Percentiles rank a stretch among this genome's conserved stretches.
Evolutionary conservation across 2,113 vertebrate genomes (phyloP).

Genomic region (Noctilio leporinus): DNA sequence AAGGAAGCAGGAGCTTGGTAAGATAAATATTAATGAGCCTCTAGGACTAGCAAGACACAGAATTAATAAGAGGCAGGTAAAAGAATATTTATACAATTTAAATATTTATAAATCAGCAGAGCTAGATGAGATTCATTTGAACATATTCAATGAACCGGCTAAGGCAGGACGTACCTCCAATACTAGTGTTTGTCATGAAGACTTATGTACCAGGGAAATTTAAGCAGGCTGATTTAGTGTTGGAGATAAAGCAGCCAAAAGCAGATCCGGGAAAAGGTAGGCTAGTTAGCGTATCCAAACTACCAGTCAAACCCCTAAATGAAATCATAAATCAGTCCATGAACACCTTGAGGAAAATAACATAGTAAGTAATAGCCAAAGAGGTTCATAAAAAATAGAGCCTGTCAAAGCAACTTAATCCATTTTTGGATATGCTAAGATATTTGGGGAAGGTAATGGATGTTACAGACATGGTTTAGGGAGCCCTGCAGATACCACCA

Average conservation of each 20-base stretch:
- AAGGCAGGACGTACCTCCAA: constrained; percentile 40
- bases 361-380: constrained; percentile 63
- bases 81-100: constrained; percentile 79
- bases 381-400: constrained; percentile 60
- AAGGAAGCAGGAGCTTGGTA: constrained; percentile 54
- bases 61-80: constrained; percentile 81
- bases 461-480: background rate
- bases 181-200: constrained; percentile 57
- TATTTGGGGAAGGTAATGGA: constrained; percentile 34
- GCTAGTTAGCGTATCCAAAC: constrained; percentile 58
- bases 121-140: constrained; percentile 66
- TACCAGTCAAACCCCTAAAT: constrained; percentile 53
- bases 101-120: constrained; percentile 80
- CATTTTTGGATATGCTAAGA: constrained; percentile 54
- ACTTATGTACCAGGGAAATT: constrained; percentile 58
- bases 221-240: constrained; percentile 63
- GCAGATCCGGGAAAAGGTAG: constrained; percentile 40
- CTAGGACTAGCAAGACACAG: constrained; percentile 76
- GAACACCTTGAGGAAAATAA: constrained; percentile 70
- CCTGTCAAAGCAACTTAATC: constrained; percentile 63
- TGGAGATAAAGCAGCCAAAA: constrained; percentile 57
- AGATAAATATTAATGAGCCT: constrained; percentile 81
- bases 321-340: constrained; percentile 64
- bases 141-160: constrained; percentile 62
- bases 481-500: background rate